A percentile compares a stretch with the other conserved stretches of the same genome.
Evolutionary conservation across 1,140 invertebrate genomes (phyloP).

Genomic region (Tigriopus japonicus): DNA sequence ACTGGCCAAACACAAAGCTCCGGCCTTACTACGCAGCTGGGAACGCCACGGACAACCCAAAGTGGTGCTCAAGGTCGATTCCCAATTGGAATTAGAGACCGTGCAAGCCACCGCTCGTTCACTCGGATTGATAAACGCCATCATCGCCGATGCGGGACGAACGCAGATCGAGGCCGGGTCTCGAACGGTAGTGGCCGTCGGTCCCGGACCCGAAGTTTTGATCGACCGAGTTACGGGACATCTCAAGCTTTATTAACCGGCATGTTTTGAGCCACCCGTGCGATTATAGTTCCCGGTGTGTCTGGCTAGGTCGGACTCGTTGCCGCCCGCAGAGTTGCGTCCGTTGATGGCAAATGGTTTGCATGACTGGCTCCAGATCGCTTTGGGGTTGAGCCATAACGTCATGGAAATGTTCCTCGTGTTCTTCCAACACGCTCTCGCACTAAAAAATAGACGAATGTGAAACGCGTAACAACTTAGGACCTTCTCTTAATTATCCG

Average conservation of each 20-base stretch:
- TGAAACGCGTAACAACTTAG: too few species aligned
- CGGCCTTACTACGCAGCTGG: background rate
- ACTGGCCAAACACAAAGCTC: conserved; percentile 15
- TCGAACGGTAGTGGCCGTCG: conserved; percentile 32
- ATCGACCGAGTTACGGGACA: conserved; percentile 20
- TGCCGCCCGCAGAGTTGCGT: too few species aligned
- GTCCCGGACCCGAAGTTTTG: conserved; percentile 25
- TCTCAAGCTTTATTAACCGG: conserved; percentile 17
- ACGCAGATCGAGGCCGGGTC: conserved; percentile 32
- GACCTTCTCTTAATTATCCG: too few species aligned
- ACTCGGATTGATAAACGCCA: conserved; percentile 25
- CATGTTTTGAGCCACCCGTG: too few species aligned
- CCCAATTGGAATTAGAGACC: conserved; percentile 17
- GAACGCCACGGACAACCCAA: conserved; percentile 17
- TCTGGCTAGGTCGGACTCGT: too few species aligned
- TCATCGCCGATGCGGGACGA: conserved; percentile 34
- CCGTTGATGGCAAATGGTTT: too few species aligned
- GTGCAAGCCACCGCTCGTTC: conserved; percentile 23
- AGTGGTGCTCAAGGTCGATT: conserved; percentile 30
- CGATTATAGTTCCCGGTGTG: too few species aligned
- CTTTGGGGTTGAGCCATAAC: too few species aligned
- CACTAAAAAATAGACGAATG: too few species aligned
- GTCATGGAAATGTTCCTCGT: too few species aligned
- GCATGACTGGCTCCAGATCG: too few species aligned
- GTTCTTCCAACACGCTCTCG: too few species aligned